Percentiles rank a stretch among this genome's conserved stretches.
Evolutionary conservation across 2,888 invertebrate species (phyloP).

Genomic region (Lypha dubia): DNA sequence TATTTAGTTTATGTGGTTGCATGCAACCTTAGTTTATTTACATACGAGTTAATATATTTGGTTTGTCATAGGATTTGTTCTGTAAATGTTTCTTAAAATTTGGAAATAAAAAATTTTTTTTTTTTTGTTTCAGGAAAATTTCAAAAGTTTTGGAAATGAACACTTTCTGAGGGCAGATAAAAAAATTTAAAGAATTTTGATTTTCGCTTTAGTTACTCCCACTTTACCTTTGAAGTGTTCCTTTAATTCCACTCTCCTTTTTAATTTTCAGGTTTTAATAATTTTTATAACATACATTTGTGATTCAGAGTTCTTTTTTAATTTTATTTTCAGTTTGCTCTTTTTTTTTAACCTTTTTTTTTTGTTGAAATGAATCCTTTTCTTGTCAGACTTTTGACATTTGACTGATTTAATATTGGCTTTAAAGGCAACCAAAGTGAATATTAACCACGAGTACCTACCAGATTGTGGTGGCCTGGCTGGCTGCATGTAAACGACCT

Average conservation of each 20-base stretch:
- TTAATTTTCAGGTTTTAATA: no score
- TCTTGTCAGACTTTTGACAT: constrained; percentile 70
- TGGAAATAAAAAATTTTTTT: background rate
- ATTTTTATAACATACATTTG: background rate
- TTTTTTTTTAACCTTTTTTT: no score
- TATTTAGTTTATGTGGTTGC: constrained; percentile 42
- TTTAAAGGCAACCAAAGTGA: constrained; percentile 54
- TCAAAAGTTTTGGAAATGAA: background rate
- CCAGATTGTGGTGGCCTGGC: constrained; percentile 51
- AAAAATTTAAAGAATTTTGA: background rate
- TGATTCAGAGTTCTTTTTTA: background rate
- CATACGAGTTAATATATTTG: background rate
- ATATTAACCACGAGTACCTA: constrained; percentile 48
- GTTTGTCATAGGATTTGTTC: constrained; percentile 10
- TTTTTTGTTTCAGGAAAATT: background rate
- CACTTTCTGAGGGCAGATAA: background rate
- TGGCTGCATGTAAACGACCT: constrained; percentile 67
- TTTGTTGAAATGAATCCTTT: constrained; percentile 66
- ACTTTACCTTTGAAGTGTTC: background rate
- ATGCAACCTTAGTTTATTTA: constrained; percentile 24
- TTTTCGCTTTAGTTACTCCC: no score
- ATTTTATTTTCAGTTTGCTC: background rate
- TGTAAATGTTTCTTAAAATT: background rate
- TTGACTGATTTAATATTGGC: constrained; percentile 75
- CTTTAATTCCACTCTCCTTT: background rate